A percentile compares a stretch with the other conserved stretches of the same genome.
These are phyloP conservation scores for Tuta absoluta DNA, from an alignment of 2,888 invertebrate species.

Conservation along the genomic window DNA sequence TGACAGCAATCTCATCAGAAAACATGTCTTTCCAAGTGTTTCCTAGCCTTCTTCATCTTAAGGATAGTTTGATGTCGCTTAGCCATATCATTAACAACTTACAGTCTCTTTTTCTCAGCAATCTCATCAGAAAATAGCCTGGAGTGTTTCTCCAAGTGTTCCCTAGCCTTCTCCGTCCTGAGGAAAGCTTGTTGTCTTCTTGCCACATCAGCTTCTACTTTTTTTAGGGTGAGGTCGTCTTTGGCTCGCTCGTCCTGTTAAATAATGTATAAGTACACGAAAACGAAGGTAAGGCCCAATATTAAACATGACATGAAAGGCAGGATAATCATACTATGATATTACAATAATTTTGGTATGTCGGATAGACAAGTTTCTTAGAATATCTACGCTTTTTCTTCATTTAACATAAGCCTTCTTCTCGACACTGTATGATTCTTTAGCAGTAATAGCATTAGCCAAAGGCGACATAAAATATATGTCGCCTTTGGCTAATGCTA, in stretches of 20 bases:
- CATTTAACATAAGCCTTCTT: no score
- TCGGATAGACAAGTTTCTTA: no score
- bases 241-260: constrained; percentile 65
- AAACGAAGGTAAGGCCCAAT: no score
- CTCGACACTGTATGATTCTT: no score
- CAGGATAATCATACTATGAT: no score
- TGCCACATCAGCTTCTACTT: constrained; percentile 65
- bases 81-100: constrained; percentile 55
- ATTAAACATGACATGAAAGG: no score
- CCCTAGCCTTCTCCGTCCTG: constrained; percentile 60
- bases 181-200: constrained; percentile 57
- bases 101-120: constrained; percentile 67
- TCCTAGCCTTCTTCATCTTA: constrained; percentile 59
- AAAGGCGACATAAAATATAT: no score
- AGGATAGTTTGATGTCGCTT: constrained; percentile 56
- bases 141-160: constrained; percentile 59
- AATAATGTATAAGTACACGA: no score
- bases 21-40: constrained; percentile 63
- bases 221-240: constrained; percentile 66
- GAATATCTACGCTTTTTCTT: no score
- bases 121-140: constrained; percentile 64
- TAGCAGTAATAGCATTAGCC: no score
- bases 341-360: no score
- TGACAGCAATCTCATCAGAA: constrained; percentile 68
- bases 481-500: no score